phyloP scores from a whole-genome alignment of 2,888 invertebrate species.

The Panzeria rudis region DNA sequence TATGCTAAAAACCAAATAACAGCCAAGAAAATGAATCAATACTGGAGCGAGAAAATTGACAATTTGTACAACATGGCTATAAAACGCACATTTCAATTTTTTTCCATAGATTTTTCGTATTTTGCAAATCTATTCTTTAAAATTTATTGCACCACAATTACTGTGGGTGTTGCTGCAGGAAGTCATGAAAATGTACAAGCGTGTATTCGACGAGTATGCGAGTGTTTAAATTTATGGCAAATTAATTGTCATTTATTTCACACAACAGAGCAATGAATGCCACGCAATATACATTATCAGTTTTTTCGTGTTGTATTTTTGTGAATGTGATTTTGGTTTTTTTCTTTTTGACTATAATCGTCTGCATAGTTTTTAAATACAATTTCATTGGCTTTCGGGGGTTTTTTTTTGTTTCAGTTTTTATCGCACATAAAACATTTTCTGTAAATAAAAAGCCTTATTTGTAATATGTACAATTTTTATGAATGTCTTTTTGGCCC shows the following conservation, averaged over 20 bases:
- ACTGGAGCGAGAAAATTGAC: conserved; percentile 16
- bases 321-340: neutral
- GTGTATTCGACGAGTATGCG: neutral
- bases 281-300: conserved; percentile 23
- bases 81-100: conserved; percentile 37
- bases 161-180: conserved; percentile 38
- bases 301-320: conserved; percentile 20
- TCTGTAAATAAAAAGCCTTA: conserved; percentile 2
- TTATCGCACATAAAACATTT: neutral
- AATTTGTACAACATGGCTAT: conserved; percentile 60
- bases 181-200: conserved; percentile 23
- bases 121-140: conserved; percentile 9
- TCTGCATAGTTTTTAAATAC: conserved; percentile 59
- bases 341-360: neutral
- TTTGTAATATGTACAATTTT: neutral
- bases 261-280: conserved; percentile 43
- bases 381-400: no score
- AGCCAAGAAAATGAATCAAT: conserved; percentile 52
- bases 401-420: conserved; percentile 21
- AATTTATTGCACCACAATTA: conserved; percentile 48
- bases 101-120: neutral
- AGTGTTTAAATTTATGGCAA: conserved; percentile 66
- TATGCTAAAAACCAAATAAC: conserved; percentile 11
- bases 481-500: no score
- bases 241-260: conserved; percentile 70